Evolutionary conservation across 2,113 vertebrate species (phyloP), one percentile per base, ranked within the genome.

Genomic region (Neodontobutis hainanensis): DNA sequence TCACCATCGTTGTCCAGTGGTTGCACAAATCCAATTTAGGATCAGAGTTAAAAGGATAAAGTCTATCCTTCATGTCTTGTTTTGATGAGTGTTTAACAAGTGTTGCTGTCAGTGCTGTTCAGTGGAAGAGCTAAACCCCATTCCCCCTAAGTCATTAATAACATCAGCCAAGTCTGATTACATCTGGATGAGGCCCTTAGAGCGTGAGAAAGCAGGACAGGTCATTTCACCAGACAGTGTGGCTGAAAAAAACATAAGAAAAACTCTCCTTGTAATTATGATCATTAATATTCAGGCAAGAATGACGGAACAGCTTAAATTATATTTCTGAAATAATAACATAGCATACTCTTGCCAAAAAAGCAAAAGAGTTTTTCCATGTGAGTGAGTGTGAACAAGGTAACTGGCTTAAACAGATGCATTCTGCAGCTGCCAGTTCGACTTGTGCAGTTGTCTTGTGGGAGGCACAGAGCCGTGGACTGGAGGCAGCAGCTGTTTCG

Each of bases 71-170:
- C 68, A 59, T 57, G 59, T 52, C 45, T 44, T 60, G 58, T 59
- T 77, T 78, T 61, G 36, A 49, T 68, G 71, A 78, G 63, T 60
- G 42, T 77, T 61, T 38, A 52, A 48, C 61, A 62, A 69, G 65
- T 40, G 3, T 51, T 40, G 51, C 69, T 59, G 78, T 73, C 72
- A 76, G 61, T 58, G 49, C 70, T 75, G 75, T 57, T 3, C 49
- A 63, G 73, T 69, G 68, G 61, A 79, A 55, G 56, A 78, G 75
- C 38, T 81, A 80, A 83, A 80, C 76, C 68, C 77, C 35, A 56
- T 48, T 27, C 64, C 78, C 83, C 67, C 70, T n/a, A 84, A 85
- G 83, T 87, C 83, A 88, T 88, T 87, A 87, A 87, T 89, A 87
- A 82, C 77, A 81, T 78, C 76, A 82, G 77, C 74, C 73, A 73